These are phyloP conservation scores for Pherbina coryleti DNA, from an alignment of 2,888 invertebrate genomes.

Conservation along the genomic window DNA sequence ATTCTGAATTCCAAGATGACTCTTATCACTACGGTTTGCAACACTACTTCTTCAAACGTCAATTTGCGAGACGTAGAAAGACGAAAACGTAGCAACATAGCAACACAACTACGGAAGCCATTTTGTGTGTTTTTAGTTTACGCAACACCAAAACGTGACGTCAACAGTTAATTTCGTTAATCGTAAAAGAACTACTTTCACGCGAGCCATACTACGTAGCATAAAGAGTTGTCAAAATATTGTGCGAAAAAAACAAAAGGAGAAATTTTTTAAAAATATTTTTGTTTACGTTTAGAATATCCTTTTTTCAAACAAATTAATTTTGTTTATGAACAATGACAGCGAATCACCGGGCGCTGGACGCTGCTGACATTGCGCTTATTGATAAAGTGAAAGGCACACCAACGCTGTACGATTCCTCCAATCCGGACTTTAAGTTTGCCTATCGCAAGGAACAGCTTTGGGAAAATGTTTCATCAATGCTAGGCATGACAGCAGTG, in stretches of 20 bases:
- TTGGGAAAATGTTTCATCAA: conserved; percentile 65
- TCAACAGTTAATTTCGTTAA: conserved; percentile 35
- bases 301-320: neutral
- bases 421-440: conserved; percentile 64
- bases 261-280: neutral
- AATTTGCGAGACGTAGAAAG: neutral
- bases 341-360: conserved; percentile 59
- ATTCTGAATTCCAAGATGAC: no score
- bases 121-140: conserved; percentile 17
- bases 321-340: conserved; percentile 50
- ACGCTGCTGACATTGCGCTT: conserved; percentile 60
- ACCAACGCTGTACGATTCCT: conserved; percentile 65
- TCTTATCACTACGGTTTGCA: neutral
- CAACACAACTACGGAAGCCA: conserved; percentile 31
- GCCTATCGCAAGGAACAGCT: conserved; percentile 64
- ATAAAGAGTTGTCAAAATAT: conserved; percentile 45
- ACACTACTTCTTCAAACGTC: neutral
- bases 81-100: neutral
- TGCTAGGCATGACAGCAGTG: conserved; percentile 54
- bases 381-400: conserved; percentile 63
- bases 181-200: conserved; percentile 21
- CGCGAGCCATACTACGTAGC: conserved; percentile 26
- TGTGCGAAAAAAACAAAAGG: neutral
- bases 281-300: neutral
- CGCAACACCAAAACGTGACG: conserved; percentile 34